Percentiles rank a stretch among this genome's conserved stretches.
These are phyloP conservation scores for Drosophila auraria DNA, from an alignment of 1,140 invertebrate species.

Conservation along the genomic window DNA sequence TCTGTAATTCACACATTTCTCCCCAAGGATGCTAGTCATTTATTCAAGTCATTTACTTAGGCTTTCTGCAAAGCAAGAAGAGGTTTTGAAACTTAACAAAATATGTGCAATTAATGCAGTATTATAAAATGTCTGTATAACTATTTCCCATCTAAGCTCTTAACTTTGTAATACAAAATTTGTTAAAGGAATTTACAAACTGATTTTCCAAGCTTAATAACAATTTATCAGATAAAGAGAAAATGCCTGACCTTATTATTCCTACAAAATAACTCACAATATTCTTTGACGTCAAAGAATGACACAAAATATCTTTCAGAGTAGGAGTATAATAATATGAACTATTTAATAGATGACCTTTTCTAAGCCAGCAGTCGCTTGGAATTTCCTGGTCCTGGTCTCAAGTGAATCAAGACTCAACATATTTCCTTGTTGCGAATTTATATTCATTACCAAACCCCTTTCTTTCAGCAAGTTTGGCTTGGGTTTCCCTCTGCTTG, in stretches of 20 bases:
- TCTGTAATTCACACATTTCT: too few relatives aligned
- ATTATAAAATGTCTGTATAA: conserved; percentile 14
- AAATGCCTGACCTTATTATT: not conserved
- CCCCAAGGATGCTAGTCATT: too few relatives aligned
- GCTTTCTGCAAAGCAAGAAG: not conserved
- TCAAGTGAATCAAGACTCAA: conserved; percentile 24
- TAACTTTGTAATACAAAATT: not conserved
- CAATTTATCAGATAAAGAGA: not conserved
- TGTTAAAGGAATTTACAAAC: too few relatives aligned
- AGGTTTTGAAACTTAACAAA: not conserved
- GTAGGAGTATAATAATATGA: conserved; percentile 3
- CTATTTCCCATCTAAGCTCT: not conserved
- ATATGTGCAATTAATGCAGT: too few relatives aligned
- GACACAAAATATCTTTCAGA: not conserved
- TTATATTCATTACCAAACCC: conserved; percentile 70
- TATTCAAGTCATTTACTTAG: too few relatives aligned
- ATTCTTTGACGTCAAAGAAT: not conserved
- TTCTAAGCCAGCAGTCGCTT: not conserved
- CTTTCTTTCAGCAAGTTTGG: conserved; percentile 31
- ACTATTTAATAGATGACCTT: conserved; percentile 15
- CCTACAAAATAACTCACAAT: not conserved
- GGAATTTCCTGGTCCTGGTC: conserved; percentile 16
- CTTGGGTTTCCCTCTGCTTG: conserved; percentile 12
- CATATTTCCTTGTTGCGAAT: conserved; percentile 50
- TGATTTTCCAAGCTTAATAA: not conserved